Conservation (phyloP, 2,113 vertebrate species). For the Pampusana beccarii region DNA sequence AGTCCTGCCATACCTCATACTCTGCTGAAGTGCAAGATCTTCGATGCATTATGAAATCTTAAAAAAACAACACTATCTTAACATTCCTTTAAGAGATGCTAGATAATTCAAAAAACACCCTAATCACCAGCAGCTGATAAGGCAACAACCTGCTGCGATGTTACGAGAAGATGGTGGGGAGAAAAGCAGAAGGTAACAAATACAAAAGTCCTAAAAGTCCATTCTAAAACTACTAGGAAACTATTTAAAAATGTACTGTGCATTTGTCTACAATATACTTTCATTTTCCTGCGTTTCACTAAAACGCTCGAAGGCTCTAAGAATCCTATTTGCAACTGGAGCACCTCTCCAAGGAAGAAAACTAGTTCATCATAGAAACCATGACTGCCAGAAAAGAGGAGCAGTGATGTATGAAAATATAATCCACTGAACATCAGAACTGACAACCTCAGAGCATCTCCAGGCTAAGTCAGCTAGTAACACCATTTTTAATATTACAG, state of each 20-base stretch:
- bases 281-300: constrained; percentile 42
- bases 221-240: background rate
- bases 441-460: constrained; percentile 74
- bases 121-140: background rate
- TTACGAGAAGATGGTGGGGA: background rate
- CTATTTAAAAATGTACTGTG: background rate
- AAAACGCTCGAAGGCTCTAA: constrained; percentile 51
- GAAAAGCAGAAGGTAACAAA: background rate
- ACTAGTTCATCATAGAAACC: constrained; percentile 77
- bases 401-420: constrained; percentile 77
- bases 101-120: background rate
- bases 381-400: constrained; percentile 71
- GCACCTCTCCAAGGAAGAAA: constrained; percentile 78
- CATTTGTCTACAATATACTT: background rate
- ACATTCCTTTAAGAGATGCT: background rate
- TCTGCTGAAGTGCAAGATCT: background rate
- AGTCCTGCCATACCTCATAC: background rate
- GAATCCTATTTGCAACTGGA: constrained; percentile 71
- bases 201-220: background rate
- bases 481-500: constrained; percentile 65
- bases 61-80: background rate
- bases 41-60: background rate
- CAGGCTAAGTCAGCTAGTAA: constrained; percentile 73
- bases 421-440: constrained; percentile 75
- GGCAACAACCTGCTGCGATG: background rate